A percentile compares a stretch with the other conserved stretches of the same genome.
phyloP scores from a whole-genome alignment of 1,140 invertebrate genomes.

The Drosophila pseudoananassae region DNA sequence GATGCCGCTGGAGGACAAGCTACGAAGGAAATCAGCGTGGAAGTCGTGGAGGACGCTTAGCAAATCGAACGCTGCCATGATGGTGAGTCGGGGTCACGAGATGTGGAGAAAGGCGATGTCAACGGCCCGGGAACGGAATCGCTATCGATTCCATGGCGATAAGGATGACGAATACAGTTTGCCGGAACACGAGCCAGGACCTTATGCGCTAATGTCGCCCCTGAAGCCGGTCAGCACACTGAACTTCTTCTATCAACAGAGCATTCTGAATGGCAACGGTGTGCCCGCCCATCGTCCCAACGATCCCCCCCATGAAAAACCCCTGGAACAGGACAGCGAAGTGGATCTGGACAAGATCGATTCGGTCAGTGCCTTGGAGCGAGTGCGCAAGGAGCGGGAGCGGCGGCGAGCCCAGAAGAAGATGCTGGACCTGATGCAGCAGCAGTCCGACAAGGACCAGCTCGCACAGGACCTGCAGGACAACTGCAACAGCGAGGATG shows the following conservation, averaged over 20 bases:
- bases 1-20: background rate
- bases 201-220: background rate
- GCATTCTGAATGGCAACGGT: background rate
- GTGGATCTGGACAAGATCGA: background rate
- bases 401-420: background rate
- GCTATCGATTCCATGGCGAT: background rate
- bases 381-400: background rate
- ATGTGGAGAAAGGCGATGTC: background rate
- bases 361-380: background rate
- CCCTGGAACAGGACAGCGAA: background rate
- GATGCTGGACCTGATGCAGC: slow-evolving; percentile 2
- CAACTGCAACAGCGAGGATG: background rate
- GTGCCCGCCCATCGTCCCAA: background rate
- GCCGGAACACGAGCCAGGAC: background rate
- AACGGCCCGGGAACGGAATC: background rate
- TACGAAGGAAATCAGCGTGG: background rate
- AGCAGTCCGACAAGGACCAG: background rate
- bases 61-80: background rate
- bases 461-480: background rate
- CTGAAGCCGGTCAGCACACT: background rate
- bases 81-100: background rate
- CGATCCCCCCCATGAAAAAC: background rate
- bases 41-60: background rate
- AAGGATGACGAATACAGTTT: background rate
- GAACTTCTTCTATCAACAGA: slow-evolving; percentile 4